These are phyloP conservation scores for Poeciliopsis gracilis DNA, from an alignment of 2,797 vertebrate species.

Conservation along the genomic window DNA sequence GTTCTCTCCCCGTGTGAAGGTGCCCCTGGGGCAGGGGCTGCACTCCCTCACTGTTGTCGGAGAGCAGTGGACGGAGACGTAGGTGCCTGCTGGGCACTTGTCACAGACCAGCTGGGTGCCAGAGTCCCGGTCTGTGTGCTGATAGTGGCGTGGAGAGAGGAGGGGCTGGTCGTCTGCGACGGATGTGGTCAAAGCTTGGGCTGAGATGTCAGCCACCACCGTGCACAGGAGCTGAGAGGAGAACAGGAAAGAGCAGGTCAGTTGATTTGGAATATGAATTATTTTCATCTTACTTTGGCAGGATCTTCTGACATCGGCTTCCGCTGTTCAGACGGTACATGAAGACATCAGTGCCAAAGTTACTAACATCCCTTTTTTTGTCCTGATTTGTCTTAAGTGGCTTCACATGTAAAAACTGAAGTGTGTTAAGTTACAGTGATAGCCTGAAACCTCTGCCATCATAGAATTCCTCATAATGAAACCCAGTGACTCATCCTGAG, in stretches of 20 bases:
- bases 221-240: constrained; percentile 83
- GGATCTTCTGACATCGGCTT: not conserved
- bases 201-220: constrained; percentile 76
- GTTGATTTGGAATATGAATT: not conserved
- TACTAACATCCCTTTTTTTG: not conserved
- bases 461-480: not conserved
- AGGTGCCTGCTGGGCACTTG: constrained; percentile 95
- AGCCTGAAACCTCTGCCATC: not conserved
- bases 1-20: constrained; percentile 91
- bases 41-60: constrained; percentile 86
- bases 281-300: not conserved
- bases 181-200: constrained; percentile 76
- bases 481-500: not conserved
- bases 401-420: not conserved
- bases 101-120: constrained; percentile 87
- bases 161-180: constrained; percentile 67
- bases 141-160: constrained; percentile 86
- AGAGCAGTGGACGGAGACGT: constrained; percentile 90
- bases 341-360: not conserved
- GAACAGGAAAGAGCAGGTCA: constrained; percentile 14
- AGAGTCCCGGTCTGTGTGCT: constrained; percentile 82
- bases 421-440: not conserved
- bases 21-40: constrained; percentile 84
- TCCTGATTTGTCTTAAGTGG: not conserved
- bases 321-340: not conserved